Evolutionary conservation across 2,113 vertebrate genomes (phyloP).

Genomic region (Odontesthes bonariensis): DNA sequence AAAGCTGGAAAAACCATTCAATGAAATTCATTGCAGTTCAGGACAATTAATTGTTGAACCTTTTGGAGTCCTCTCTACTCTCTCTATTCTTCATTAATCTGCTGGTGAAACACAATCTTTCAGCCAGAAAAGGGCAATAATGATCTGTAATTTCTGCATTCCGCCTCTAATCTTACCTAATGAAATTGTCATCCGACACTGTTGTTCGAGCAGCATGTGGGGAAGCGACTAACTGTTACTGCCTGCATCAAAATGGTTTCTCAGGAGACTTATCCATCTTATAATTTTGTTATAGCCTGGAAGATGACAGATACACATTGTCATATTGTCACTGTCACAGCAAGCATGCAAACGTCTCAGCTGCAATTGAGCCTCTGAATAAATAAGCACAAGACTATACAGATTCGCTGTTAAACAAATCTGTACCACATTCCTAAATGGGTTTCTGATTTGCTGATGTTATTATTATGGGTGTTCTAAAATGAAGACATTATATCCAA

Average conservation of each 20-base stretch:
- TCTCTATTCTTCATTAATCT: constrained; percentile 54
- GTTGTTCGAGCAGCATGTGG: constrained; percentile 62
- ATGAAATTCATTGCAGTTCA: background rate
- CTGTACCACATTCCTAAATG: constrained; percentile 46
- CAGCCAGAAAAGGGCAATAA: constrained; percentile 75
- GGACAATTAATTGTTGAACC: constrained; percentile 24
- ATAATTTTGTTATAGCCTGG: constrained; percentile 76
- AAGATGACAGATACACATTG: constrained; percentile 68
- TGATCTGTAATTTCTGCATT: constrained; percentile 73
- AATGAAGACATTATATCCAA: too few species aligned
- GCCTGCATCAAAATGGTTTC: constrained; percentile 67
- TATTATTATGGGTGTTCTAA: constrained; percentile 9
- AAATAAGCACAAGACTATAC: constrained; percentile 39
- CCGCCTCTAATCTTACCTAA: constrained; percentile 80
- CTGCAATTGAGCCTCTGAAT: constrained; percentile 27
- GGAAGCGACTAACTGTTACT: constrained; percentile 76
- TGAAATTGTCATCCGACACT: constrained; percentile 82
- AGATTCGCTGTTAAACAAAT: constrained; percentile 55
- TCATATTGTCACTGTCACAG: constrained; percentile 70
- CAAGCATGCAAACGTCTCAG: constrained; percentile 59
- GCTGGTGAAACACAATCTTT: constrained; percentile 59
- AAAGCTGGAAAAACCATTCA: background rate
- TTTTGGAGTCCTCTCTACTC: constrained; percentile 49
- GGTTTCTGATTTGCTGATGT: constrained; percentile 9
- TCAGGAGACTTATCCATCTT: constrained; percentile 74